Conservation (phyloP, 2,888 invertebrate genomes). For the Escarpia spicata region DNA sequence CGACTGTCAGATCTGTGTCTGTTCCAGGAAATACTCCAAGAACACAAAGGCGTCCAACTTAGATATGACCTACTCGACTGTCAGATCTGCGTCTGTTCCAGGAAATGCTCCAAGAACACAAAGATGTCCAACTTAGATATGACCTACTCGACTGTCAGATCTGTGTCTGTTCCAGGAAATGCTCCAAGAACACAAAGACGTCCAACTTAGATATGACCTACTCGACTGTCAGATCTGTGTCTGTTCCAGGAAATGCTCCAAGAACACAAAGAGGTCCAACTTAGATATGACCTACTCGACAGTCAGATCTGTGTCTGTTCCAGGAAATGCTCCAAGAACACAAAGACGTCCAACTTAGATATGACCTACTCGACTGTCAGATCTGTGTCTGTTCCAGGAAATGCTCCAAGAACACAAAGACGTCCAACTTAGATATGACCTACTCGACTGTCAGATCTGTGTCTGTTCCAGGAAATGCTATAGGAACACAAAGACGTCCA, state of each 20-base stretch:
- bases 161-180: conserved; percentile 78
- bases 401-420: conserved; percentile 75
- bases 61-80: no score
- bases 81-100: conserved; percentile 36
- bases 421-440: conserved; percentile 80
- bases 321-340: no score
- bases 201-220: no score
- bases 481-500: no score
- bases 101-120: conserved; percentile 74
- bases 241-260: conserved; percentile 69
- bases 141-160: conserved; percentile 87
- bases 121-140: conserved; percentile 78
- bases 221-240: not conserved
- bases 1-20: conserved; percentile 88
- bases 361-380: no score
- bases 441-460: conserved; percentile 86
- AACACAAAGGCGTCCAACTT: no score
- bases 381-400: conserved; percentile 47
- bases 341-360: no score
- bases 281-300: conserved; percentile 84
- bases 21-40: conserved; percentile 70
- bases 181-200: no score
- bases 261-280: conserved; percentile 76
- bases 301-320: conserved; percentile 90
- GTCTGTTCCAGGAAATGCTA: conserved; percentile 75